A percentile compares a stretch with the other conserved stretches of the same genome.
Conservation (phyloP, 2,113 vertebrate genomes). For the Oreotrochilus melanogaster region DNA sequence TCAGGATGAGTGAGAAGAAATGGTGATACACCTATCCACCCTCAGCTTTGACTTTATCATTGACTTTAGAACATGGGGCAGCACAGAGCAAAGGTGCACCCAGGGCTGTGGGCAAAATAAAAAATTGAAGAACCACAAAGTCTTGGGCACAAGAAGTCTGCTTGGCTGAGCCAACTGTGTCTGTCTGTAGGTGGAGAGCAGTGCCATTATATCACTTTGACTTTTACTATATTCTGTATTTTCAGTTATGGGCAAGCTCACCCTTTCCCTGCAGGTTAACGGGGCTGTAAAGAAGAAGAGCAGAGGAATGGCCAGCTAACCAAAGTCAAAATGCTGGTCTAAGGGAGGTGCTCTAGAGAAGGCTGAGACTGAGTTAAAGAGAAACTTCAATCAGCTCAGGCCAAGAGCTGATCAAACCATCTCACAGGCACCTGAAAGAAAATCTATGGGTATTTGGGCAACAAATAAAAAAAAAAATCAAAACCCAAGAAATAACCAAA, state of each 20-base stretch:
- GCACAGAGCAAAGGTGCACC: not conserved
- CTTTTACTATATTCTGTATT: constrained; percentile 19
- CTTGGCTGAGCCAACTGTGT: not conserved
- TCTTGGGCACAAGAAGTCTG: not conserved
- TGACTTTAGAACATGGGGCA: not conserved
- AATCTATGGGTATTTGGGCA: not conserved
- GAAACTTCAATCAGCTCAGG: not conserved
- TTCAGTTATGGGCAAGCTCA: not conserved
- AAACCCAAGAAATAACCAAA: too few relatives aligned
- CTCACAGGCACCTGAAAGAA: not conserved
- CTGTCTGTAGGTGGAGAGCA: not conserved
- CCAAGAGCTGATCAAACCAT: fast-evolving
- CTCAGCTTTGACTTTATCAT: not conserved
- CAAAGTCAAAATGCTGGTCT: not conserved
- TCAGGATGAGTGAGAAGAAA: not conserved
- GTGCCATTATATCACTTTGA: not conserved
- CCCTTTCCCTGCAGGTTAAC: not conserved
- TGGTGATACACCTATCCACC: not conserved
- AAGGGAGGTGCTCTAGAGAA: not conserved
- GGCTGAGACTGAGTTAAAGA: not conserved
- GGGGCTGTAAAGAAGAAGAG: not conserved
- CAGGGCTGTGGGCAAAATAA: not conserved
- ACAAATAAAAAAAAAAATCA: not conserved
- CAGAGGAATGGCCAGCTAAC: not conserved
- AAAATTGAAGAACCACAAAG: not conserved